These are phyloP conservation scores for Seira ritae DNA, from an alignment of 2,888 invertebrate species.

Conservation along the genomic window DNA sequence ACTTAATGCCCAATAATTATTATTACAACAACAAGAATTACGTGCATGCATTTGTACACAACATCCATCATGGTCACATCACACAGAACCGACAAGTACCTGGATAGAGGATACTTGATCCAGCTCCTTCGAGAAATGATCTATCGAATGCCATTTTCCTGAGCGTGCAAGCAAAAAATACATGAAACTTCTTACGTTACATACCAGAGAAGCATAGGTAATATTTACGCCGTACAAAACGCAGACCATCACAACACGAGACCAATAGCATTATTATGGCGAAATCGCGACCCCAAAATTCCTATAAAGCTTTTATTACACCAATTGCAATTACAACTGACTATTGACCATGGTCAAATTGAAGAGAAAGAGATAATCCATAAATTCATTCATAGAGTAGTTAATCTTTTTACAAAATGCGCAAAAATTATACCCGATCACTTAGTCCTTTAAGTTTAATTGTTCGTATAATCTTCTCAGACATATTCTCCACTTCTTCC, in stretches of 20 bases:
- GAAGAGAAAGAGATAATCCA: not conserved
- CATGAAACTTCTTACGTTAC: not conserved
- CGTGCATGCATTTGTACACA: not conserved
- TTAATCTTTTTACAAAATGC: not conserved
- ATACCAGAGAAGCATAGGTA: not conserved
- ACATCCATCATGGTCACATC: not conserved
- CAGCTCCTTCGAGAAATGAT: slow-evolving; percentile 17
- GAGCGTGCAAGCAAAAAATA: not conserved
- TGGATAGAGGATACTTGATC: not conserved
- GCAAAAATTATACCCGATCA: slow-evolving; percentile 61
- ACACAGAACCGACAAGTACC: not conserved
- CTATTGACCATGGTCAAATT: not conserved
- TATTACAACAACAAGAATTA: not conserved
- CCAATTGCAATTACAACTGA: no score
- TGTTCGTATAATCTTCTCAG: slow-evolving; percentile 65
- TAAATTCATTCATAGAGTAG: slow-evolving; percentile 14
- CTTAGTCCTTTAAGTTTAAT: slow-evolving; percentile 60
- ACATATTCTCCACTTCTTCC: slow-evolving; percentile 69
- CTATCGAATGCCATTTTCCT: not conserved
- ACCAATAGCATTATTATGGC: not conserved
- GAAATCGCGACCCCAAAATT: not conserved
- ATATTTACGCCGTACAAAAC: not conserved
- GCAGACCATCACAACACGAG: not conserved
- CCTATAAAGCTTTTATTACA: no score
- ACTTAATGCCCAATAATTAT: not conserved